phyloP scores from a whole-genome alignment of 2,888 invertebrate genomes.

The Arge pagana region DNA sequence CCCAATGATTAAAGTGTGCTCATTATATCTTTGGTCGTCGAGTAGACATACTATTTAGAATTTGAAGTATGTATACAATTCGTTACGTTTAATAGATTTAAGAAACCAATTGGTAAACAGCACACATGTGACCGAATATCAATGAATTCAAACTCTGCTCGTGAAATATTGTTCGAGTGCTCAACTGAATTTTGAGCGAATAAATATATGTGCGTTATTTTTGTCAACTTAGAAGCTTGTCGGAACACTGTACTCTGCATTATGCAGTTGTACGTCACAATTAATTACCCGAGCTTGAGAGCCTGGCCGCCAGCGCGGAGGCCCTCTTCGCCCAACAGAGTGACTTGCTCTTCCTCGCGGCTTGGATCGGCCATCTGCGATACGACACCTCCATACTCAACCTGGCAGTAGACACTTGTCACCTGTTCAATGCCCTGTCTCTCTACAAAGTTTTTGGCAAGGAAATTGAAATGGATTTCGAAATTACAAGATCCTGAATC shows the following conservation, averaged over 20 bases:
- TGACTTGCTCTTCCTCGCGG: slow-evolving; percentile 94
- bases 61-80: no score
- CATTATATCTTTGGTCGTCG: no score
- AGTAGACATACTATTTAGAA: no score
- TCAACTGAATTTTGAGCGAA: no score
- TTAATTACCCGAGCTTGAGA: slow-evolving; percentile 95
- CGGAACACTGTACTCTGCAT: slow-evolving; percentile 42
- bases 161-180: no score
- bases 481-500: background rate
- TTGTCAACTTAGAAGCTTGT: slow-evolving; percentile 6
- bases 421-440: slow-evolving; percentile 55
- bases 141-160: no score
- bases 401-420: slow-evolving; percentile 68
- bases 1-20: no score
- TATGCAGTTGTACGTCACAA: slow-evolving; percentile 44
- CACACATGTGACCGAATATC: no score
- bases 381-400: slow-evolving; percentile 71
- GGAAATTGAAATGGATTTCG: background rate
- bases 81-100: no score
- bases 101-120: no score
- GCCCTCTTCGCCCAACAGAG: slow-evolving; percentile 95
- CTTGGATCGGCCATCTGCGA: slow-evolving; percentile 97
- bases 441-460: slow-evolving; percentile 33
- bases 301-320: slow-evolving; percentile 94
- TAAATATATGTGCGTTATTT: no score